Evolutionary conservation across 2,797 vertebrate genomes (phyloP).

Genomic region (Molossus alvarezi): DNA sequence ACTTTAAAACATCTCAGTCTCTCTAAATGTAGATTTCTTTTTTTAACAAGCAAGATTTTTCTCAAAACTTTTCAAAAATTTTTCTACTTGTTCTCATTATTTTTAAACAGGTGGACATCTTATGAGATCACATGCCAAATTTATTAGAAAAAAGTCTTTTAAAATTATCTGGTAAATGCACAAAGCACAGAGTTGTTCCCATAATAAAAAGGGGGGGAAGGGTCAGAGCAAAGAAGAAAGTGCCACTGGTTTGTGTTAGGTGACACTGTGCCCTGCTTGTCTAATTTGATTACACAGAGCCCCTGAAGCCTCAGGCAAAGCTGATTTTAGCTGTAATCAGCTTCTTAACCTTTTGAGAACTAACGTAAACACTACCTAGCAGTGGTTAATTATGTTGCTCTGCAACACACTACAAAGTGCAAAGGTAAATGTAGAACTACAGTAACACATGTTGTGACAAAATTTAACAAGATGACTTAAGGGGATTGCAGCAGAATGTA

Average conservation of each 20-base stretch:
- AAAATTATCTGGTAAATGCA: conserved; percentile 87
- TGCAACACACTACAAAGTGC: conserved; percentile 87
- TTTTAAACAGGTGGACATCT: conserved; percentile 70
- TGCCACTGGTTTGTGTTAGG: conserved; percentile 91
- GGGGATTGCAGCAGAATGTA: conserved; percentile 78
- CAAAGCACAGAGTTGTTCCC: conserved; percentile 86
- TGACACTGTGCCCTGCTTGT: conserved; percentile 92
- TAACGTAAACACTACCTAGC: conserved; percentile 92
- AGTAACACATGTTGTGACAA: conserved; percentile 86
- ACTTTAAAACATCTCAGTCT: conserved; percentile 28
- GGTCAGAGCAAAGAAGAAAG: conserved; percentile 89
- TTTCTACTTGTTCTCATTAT: conserved; percentile 49
- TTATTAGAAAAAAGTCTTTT: conserved; percentile 86
- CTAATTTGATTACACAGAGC: conserved; percentile 93
- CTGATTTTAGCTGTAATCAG: conserved; percentile 93
- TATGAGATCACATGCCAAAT: conserved; percentile 71
- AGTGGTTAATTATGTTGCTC: conserved; percentile 90
- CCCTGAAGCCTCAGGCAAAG: conserved; percentile 91
- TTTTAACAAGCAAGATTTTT: conserved; percentile 22
- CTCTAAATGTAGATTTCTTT: conserved; percentile 53
- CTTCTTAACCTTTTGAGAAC: conserved; percentile 94
- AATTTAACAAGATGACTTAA: conserved; percentile 87
- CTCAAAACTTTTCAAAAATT: conserved; percentile 32
- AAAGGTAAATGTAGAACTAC: conserved; percentile 88
- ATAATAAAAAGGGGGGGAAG: conserved; percentile 78